phyloP scores from a whole-genome alignment of 2,797 vertebrate genomes.

The Neostethus bicornis region DNA sequence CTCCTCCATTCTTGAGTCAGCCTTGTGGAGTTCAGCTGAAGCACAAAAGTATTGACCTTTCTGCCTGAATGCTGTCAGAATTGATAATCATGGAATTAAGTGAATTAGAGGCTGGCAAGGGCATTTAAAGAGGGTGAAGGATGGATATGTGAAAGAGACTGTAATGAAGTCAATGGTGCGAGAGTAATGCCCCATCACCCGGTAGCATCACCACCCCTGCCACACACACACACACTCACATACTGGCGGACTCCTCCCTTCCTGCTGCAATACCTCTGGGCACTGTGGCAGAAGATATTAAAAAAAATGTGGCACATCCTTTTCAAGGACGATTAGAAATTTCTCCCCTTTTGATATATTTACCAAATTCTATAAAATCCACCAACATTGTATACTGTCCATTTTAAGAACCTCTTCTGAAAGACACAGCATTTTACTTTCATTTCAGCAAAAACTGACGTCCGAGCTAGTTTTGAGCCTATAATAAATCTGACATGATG shows the following conservation, averaged over 20 bases:
- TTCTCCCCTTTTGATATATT: conserved; percentile 65
- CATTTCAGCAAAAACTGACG: conserved; percentile 23
- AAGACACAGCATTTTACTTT: conserved; percentile 31
- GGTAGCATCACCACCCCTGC: conserved; percentile 53
- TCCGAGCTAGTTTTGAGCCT: conserved; percentile 26
- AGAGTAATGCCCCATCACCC: conserved; percentile 77
- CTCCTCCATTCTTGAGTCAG: conserved; percentile 33
- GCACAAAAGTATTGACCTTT: conserved; percentile 74
- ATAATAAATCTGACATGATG: conserved; percentile 31
- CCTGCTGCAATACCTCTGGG: conserved; percentile 66
- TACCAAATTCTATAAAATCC: conserved; percentile 54
- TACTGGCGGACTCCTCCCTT: conserved; percentile 50
- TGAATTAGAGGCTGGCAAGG: conserved; percentile 76
- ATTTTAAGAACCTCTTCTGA: conserved; percentile 41
- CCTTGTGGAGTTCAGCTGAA: conserved; percentile 64
- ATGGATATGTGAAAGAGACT: conserved; percentile 72
- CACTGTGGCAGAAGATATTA: conserved; percentile 73
- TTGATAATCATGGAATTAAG: conserved; percentile 80
- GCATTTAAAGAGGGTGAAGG: conserved; percentile 65
- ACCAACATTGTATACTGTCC: conserved; percentile 46
- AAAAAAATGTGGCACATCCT: conserved; percentile 71
- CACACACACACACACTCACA: conserved; percentile 60
- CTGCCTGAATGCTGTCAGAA: conserved; percentile 67
- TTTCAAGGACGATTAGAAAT: conserved; percentile 76
- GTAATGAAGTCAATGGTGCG: conserved; percentile 81